Percentiles rank a stretch among this genome's conserved stretches.
These are phyloP conservation scores for Strigamia transsilvanica DNA, from an alignment of 2,888 invertebrate species.

Conservation along the genomic window DNA sequence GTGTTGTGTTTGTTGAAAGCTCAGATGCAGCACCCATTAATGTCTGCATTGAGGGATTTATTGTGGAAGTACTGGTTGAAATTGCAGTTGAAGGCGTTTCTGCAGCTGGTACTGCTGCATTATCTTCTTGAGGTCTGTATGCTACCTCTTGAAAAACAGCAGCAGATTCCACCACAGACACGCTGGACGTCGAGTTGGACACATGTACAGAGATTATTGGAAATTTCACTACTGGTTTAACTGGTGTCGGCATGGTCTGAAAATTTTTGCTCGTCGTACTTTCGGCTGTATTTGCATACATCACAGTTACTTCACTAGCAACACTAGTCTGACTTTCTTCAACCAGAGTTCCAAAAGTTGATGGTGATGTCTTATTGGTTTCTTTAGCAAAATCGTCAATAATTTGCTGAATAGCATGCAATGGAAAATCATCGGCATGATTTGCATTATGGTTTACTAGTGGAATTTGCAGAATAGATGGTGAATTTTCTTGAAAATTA, in stretches of 20 bases:
- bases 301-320: background rate
- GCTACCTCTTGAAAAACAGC: constrained; percentile 3
- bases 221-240: background rate
- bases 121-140: background rate
- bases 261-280: background rate
- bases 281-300: background rate
- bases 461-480: background rate
- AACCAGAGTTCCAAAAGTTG: background rate
- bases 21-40: background rate
- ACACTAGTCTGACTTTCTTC: background rate
- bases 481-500: constrained; percentile 14
- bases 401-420: constrained; percentile 52
- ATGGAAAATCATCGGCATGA: constrained; percentile 36
- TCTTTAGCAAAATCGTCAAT: constrained; percentile 51
- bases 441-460: background rate
- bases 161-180: background rate
- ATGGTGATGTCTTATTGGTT: background rate
- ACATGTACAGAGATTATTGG: constrained; percentile 40
- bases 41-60: too few relatives aligned
- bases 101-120: background rate
- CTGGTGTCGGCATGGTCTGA: background rate
- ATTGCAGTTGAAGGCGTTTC: background rate
- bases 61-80: background rate
- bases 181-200: constrained; percentile 37
- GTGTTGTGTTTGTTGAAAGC: constrained; percentile 4